Base-by-base conservation (phyloP, 2,797 vertebrate genomes). In the Sarcoramphus papa region DNA sequence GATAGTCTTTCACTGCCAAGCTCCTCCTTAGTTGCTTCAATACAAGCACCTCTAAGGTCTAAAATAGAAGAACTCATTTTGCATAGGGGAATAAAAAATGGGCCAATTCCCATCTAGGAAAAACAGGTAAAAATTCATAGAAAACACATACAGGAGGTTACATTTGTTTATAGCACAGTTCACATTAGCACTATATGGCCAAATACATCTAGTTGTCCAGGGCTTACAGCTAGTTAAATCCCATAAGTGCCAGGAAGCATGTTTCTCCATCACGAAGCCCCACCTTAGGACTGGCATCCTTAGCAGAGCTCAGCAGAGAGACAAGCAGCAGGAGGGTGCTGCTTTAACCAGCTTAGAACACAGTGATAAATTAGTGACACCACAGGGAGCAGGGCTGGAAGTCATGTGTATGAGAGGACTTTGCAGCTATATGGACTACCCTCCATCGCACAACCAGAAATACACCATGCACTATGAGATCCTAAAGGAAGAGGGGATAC, bases 1-100 rank as follows among this genome's bases (percentile, higher is more conserved):
- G 85, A 95, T 93, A 73, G 64, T 94, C 74, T 82, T 88, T 87
- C 77, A n/a, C 35, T 92, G 94, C 95, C 95, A 95, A 97, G 35
- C 59, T 94, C 89, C 95, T 96, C 94, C 84, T 93, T 53, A 40
- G 5, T 37, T 80, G 68, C 74, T 95, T 93, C 85, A 92, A 57
- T 65, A 63, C 35, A 79, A 91, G 56, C 30, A 70, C 88, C 79
- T 70, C 68, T 47, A 80, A 91, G 51, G 53, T 95, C 83, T 94
- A 95, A 96, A 97, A 95, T 53, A 96, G 88, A 93, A 92, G 21
- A 91, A 81, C 30, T 83, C 3, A 37, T 86, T 93, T 95, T 92
- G 62, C 56, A 65, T 8, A 82, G 22, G 33, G 41, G 47, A 91
- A 64, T 73, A n/a, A 80, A 86, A 91, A 73, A 63, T 7, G 18